phyloP scores from a whole-genome alignment of 2,888 invertebrate species.

The Saturnia japonica region DNA sequence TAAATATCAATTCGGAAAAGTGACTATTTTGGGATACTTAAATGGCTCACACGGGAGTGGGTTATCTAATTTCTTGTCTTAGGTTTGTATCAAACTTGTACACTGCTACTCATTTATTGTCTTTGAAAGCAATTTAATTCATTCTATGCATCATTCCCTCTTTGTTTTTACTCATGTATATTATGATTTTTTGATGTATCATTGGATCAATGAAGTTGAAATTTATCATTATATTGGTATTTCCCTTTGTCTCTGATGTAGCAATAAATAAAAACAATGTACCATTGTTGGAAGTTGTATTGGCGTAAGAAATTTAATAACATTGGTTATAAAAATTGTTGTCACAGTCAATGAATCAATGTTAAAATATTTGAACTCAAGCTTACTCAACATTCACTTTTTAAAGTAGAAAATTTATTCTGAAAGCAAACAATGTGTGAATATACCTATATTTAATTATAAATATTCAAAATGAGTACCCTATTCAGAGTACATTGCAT shows the following conservation, averaged over 20 bases:
- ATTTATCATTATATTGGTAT: slow-evolving; percentile 14
- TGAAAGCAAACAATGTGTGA: not conserved
- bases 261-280: not conserved
- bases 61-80: too few relatives aligned
- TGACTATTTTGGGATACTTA: too few relatives aligned
- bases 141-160: not conserved
- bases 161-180: not conserved
- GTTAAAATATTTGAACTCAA: slow-evolving; percentile 10
- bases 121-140: too few relatives aligned
- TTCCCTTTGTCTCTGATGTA: slow-evolving; percentile 16
- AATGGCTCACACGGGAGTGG: too few relatives aligned
- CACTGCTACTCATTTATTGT: too few relatives aligned
- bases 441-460: not conserved
- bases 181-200: not conserved
- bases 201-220: not conserved
- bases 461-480: slow-evolving; percentile 18
- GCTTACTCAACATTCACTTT: slow-evolving; percentile 29
- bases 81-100: too few relatives aligned
- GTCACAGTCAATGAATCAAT: slow-evolving; percentile 7
- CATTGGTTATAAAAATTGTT: slow-evolving; percentile 1
- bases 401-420: slow-evolving; percentile 8
- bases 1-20: too few relatives aligned
- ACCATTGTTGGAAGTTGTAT: not conserved
- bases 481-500: slow-evolving; percentile 15
- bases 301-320: not conserved